These are phyloP conservation scores for Heliothis peltigera DNA, from an alignment of 2,888 invertebrate species.

Conservation along the genomic window DNA sequence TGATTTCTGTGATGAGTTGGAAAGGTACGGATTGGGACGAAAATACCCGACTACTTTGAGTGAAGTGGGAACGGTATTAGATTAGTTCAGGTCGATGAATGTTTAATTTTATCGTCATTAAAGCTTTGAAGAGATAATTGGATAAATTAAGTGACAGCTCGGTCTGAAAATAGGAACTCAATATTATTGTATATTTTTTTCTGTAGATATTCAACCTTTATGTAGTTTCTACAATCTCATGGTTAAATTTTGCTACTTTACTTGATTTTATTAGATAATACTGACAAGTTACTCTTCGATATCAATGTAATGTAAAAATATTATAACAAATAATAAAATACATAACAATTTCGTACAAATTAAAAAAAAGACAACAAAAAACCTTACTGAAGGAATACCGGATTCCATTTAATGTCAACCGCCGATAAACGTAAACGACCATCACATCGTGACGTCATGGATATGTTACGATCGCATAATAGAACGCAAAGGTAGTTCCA, in stretches of 20 bases:
- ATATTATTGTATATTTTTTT: too few species aligned
- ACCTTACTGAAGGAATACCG: constrained; percentile 1
- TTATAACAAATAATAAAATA: too few species aligned
- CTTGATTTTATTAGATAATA: too few species aligned
- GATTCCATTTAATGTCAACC: constrained; percentile 34
- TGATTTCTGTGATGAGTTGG: constrained; percentile 31
- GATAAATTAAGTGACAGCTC: neutral
- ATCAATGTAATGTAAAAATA: too few species aligned
- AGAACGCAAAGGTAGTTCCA: constrained; percentile 47
- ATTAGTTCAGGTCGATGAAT: constrained; percentile 21
- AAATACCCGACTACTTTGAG: constrained; percentile 30
- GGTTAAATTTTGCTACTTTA: too few species aligned
- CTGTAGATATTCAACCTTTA: too few species aligned
- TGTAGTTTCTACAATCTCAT: too few species aligned
- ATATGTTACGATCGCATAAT: constrained; percentile 60
- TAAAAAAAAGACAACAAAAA: neutral
- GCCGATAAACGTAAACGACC: constrained; percentile 31
- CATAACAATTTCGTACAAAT: constrained; percentile 9
- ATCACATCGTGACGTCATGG: constrained; percentile 45
- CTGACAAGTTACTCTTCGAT: too few species aligned
- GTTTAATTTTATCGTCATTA: constrained; percentile 16
- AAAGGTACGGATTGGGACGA: constrained; percentile 18
- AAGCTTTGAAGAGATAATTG: neutral
- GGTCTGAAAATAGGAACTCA: too few species aligned
- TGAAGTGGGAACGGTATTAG: constrained; percentile 10